Percentiles rank a stretch among this genome's conserved stretches.
phyloP scores from a whole-genome alignment of 2,888 invertebrate genomes.

The Azorinus chamasolen region DNA sequence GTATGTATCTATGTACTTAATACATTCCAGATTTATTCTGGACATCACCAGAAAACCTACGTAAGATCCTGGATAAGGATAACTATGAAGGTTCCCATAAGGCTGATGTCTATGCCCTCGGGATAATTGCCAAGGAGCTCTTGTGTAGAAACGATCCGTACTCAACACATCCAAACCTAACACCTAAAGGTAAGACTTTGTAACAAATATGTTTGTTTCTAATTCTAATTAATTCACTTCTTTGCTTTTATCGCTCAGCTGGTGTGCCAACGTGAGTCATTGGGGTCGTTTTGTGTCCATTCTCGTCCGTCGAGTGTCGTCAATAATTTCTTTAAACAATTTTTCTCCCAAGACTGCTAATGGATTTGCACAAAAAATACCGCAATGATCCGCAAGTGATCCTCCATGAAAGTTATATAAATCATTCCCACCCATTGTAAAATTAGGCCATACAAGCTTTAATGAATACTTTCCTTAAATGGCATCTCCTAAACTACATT shows the following conservation, averaged over 20 bases:
- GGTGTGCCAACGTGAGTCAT: background rate
- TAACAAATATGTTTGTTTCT: background rate
- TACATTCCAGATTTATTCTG: slow-evolving; percentile 75
- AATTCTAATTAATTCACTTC: background rate
- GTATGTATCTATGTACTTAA: background rate
- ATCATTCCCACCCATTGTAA: no score
- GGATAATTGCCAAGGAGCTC: slow-evolving; percentile 80
- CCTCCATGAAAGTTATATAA: no score
- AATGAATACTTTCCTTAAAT: no score
- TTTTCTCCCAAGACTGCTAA: no score
- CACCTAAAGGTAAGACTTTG: slow-evolving; percentile 71
- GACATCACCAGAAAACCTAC: slow-evolving; percentile 81
- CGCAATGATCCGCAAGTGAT: no score
- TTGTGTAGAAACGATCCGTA: slow-evolving; percentile 80
- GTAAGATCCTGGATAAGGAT: slow-evolving; percentile 60
- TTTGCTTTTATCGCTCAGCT: background rate
- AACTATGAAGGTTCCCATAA: slow-evolving; percentile 51
- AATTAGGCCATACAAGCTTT: no score
- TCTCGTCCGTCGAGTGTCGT: no score
- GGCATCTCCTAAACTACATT: no score
- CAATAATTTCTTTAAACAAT: no score
- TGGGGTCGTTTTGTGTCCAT: no score
- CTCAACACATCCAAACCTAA: slow-evolving; percentile 52
- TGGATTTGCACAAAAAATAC: no score
- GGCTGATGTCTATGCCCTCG: slow-evolving; percentile 79